Evolutionary conservation across 2,113 vertebrate genomes (phyloP).

Genomic region (Melospiza georgiana): DNA sequence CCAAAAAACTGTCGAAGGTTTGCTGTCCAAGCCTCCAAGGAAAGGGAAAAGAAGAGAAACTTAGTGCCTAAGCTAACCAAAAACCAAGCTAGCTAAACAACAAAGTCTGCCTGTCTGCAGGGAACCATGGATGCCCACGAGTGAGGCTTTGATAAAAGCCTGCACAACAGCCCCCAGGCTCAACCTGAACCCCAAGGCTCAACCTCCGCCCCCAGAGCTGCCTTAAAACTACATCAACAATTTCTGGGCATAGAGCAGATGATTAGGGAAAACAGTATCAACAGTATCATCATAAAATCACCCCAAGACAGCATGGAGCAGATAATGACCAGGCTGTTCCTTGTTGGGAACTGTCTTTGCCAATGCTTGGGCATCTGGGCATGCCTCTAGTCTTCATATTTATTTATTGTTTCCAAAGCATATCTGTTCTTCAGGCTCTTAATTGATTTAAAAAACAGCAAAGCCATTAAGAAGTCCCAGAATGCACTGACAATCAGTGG

Average conservation of each 20-base stretch:
- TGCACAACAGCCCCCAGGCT: background rate
- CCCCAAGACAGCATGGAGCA: background rate
- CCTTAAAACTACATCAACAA: background rate
- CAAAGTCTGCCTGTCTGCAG: background rate
- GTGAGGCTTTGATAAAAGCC: background rate
- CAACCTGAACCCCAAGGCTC: background rate
- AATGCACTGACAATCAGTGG: background rate
- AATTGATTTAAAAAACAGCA: background rate
- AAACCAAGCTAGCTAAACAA: background rate
- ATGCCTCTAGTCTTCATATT: background rate
- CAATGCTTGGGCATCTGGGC: background rate
- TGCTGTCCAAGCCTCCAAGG: background rate
- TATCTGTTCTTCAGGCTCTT: background rate
- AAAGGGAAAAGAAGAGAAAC: background rate
- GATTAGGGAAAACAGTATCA: background rate
- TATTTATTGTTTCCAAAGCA: background rate
- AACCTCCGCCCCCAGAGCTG: rapidly evolving
- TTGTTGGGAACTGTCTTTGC: background rate
- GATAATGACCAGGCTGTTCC: background rate
- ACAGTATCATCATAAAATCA: background rate
- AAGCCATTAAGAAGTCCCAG: background rate
- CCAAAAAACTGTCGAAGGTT: background rate
- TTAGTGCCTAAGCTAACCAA: background rate
- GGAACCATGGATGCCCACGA: background rate
- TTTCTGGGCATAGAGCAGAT: background rate